phyloP scores from a whole-genome alignment of 2,113 vertebrate species.

The Amblyopsis rosae region DNA sequence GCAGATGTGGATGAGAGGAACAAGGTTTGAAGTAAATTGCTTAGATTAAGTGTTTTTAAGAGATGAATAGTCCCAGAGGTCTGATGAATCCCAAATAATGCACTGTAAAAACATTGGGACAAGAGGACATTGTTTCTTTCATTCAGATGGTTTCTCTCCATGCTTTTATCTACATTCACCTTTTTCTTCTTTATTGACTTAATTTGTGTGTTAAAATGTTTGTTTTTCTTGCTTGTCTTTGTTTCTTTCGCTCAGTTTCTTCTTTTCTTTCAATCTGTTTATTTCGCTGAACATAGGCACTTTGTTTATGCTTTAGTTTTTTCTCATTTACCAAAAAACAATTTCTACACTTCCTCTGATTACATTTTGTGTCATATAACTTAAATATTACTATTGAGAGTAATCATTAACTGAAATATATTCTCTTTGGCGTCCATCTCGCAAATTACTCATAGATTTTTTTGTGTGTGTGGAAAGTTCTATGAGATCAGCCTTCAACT shows the following conservation, averaged over 20 bases:
- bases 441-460: background rate
- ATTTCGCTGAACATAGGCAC: background rate
- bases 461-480: background rate
- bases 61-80: constrained; percentile 62
- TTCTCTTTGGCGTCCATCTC: background rate
- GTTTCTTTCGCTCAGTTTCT: background rate
- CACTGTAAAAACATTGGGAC: constrained; percentile 13
- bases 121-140: constrained; percentile 28
- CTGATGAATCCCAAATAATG: constrained; percentile 74
- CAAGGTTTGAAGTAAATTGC: constrained; percentile 56
- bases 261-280: background rate
- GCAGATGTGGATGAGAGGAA: constrained; percentile 45
- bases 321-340: background rate
- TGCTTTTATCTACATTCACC: background rate
- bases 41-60: constrained; percentile 60
- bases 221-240: background rate
- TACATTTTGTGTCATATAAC: background rate
- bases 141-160: constrained; percentile 16
- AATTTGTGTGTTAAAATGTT: background rate
- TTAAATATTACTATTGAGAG: background rate
- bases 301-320: too few species aligned
- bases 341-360: background rate
- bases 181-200: too few species aligned
- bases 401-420: background rate
- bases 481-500: constrained; percentile 13